Evolutionary conservation across 2,797 vertebrate species (phyloP).

Genomic region (Vultur gryphus): DNA sequence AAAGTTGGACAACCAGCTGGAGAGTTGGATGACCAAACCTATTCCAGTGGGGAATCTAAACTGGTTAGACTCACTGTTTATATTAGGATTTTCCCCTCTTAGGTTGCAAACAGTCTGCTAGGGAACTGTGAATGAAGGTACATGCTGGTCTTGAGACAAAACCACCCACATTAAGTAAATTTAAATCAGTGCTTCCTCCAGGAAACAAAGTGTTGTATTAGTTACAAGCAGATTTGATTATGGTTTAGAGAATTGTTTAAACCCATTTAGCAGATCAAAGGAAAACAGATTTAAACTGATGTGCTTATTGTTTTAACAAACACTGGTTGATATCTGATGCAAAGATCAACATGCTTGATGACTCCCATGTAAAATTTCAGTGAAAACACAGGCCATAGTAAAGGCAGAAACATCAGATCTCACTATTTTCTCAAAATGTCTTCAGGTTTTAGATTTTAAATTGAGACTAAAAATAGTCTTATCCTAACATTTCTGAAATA

Average conservation of each 20-base stretch:
- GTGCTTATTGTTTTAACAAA: not conserved
- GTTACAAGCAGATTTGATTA: slow-evolving; percentile 31
- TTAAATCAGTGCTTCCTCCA: slow-evolving; percentile 12
- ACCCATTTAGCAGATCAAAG: not conserved
- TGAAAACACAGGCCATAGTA: not conserved
- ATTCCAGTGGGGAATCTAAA: not conserved
- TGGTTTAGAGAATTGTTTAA: not conserved
- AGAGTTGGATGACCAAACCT: not conserved
- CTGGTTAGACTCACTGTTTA: not conserved
- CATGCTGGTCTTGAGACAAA: slow-evolving; percentile 24
- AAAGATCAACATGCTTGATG: not conserved
- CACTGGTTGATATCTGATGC: not conserved
- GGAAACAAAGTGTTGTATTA: slow-evolving; percentile 5
- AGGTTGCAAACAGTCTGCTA: not conserved
- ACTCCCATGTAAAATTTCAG: not conserved
- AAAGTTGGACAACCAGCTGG: not conserved
- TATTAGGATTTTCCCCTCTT: not conserved
- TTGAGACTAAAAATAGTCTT: not conserved
- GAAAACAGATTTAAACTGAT: not conserved
- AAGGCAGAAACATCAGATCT: not conserved
- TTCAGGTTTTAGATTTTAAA: not conserved
- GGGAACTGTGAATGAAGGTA: slow-evolving; percentile 1
- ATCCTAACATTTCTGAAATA: not conserved
- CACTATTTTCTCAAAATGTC: not conserved
- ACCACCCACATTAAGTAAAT: slow-evolving; percentile 23